These are phyloP conservation scores for Ormyrus nitidulus DNA, from an alignment of 2,888 invertebrate genomes.

Conservation along the genomic window DNA sequence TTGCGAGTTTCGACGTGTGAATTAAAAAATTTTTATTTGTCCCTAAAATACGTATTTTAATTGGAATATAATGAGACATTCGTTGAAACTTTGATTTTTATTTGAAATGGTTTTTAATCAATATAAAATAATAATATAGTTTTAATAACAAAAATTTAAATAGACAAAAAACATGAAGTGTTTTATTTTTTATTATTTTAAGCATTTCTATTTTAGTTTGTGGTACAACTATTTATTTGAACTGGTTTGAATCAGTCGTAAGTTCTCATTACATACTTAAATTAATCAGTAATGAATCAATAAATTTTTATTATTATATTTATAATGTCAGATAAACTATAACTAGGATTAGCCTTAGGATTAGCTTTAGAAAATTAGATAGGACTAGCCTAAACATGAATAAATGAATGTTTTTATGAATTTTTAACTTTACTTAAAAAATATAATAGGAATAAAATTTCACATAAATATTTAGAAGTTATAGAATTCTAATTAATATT, in stretches of 20 bases:
- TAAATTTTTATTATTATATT: no score
- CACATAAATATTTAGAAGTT: no score
- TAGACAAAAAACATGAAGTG: background rate
- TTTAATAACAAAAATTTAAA: constrained; percentile 15
- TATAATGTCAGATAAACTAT: no score
- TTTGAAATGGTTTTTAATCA: constrained; percentile 24
- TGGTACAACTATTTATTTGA: constrained; percentile 15
- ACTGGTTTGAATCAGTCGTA: constrained; percentile 41
- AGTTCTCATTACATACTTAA: constrained; percentile 33
- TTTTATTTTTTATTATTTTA: no score
- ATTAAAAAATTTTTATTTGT: no score
- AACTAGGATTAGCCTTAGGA: background rate
- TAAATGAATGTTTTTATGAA: background rate
- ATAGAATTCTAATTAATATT: no score
- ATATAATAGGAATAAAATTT: no score
- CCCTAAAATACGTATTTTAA: no score
- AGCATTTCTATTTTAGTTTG: background rate
- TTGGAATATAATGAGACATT: background rate
- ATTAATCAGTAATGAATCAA: background rate
- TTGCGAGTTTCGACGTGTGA: no score
- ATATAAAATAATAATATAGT: constrained; percentile 17
- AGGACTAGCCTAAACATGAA: background rate
- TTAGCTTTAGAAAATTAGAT: no score
- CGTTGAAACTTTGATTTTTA: background rate
- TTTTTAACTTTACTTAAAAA: no score